Evolutionary conservation across 2,113 vertebrate genomes (phyloP), one percentile per base, ranked within the genome.

Genomic region (Sigmodon hispidus): DNA sequence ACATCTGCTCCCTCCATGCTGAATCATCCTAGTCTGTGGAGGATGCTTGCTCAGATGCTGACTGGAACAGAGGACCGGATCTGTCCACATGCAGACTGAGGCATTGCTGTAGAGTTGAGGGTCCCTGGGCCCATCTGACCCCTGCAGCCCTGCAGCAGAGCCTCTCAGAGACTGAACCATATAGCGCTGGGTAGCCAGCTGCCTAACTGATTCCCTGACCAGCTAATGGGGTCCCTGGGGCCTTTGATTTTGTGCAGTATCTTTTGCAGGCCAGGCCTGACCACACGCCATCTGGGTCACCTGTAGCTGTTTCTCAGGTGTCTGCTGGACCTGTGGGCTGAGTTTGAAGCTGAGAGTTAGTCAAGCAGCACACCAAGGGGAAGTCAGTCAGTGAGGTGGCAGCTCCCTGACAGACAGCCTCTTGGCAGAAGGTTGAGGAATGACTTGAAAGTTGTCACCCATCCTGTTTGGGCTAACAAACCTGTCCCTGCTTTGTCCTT

Each of bases 401-500:
- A 9, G 84, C 81, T 67, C 83, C 67, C 67, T 1, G 24, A 31
- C 0, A 1, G 63, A 21, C 0, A 1, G 63, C 21, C 80, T 94
- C 83, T 61, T 80, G 57, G 83, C 86, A 91, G 45, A 90, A 92
- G 59, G 31, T 45, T 61, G 69, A 77, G 72, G 50, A 86, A 45
- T 48, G n/a, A 12, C 83, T 63, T 3, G 12, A 94, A 80, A 81
- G 70, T 69, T 88, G 85, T 61, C 76, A 29, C 87, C 93, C 75
- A 63, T 95, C 80, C 87, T 92, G 93, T 92, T 52, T 97, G 81
- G 80, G 85, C 77, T 86, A 50, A 69, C 26, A 69, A 21, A 94
- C 73, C 92, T 92, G 88, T 80, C 72, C 40, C 48, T 57, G 34
- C 80, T 88, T 76, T 96, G 91, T 93, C 79, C 70, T 91, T 90